Base-by-base conservation (phyloP, 2,113 vertebrate species). In the Apaloderma vittatum region DNA sequence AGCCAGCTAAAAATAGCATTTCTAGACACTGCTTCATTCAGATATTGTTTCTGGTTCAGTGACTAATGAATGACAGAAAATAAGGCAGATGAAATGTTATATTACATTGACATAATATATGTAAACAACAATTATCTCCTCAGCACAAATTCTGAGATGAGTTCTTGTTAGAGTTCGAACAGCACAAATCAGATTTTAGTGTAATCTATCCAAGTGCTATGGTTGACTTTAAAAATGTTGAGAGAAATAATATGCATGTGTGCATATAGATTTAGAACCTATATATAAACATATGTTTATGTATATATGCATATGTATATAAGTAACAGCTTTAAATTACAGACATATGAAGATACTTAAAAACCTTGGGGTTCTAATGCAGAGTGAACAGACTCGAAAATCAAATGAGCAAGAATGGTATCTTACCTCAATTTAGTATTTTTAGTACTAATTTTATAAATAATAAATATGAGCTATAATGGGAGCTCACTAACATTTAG, bases 21-120 rank as follows among this genome's bases (percentile, higher is more conserved):
- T 93, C 63, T 61, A 86, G 78, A 94, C 85, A 91, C n/a, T 92
- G 82, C 27, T 82, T 96, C 86, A 79, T 92, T 97, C 91, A 96
- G 43, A 72, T 62, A 40, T 18, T 85, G 20, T 85, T 93, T 95
- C 81, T 86, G 19, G 16, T 46, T 48, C 79, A 54, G 65, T 71
- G 52, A 40, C 36, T 76, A 73, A 67, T 7, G 40, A 85, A 75
- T 58, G 61, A 82, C 27, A 76, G 62, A 93, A 94, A 83, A 87
- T 37, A 73, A 82, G 40, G 71, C 80, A 87, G 62, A 89, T 72
- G 48, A 91, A 94, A 92, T 61, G 48, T 61, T 89, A 37, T 81
- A 80, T 89, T 81, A 68, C 40, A 68, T 23, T 79, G 49, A 63
- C 15, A 36, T 61, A 72, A 84, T 0, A 2, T 43, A 59, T 6